Percentiles rank a stretch among this genome's conserved stretches.
Evolutionary conservation across 2,888 invertebrate species (phyloP).

Genomic region (Brachyptera putata): DNA sequence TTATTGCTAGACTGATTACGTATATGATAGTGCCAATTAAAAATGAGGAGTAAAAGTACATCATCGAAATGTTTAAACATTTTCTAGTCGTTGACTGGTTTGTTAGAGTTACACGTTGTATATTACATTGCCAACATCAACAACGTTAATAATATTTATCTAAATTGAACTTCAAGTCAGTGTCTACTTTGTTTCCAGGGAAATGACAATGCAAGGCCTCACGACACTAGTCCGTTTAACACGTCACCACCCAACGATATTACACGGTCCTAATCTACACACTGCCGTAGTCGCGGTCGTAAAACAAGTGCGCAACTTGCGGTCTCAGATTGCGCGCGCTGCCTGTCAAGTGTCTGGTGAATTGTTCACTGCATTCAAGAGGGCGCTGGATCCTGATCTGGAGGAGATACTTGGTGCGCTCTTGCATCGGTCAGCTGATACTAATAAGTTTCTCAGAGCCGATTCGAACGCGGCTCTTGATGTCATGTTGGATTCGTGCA

Average conservation of each 20-base stretch:
- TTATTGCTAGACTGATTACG: too few species aligned
- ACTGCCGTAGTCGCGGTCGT: constrained; percentile 64
- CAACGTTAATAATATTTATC: too few species aligned
- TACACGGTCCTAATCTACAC: constrained; percentile 58
- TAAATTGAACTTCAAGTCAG: too few species aligned
- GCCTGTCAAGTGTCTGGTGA: constrained; percentile 81
- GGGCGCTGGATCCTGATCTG: constrained; percentile 68
- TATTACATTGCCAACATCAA: too few species aligned
- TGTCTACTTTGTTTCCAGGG: too few species aligned
- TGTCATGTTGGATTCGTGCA: constrained; percentile 72
- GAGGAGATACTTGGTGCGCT: constrained; percentile 80
- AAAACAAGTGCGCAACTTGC: constrained; percentile 77
- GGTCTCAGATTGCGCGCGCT: constrained; percentile 87
- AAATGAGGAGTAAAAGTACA: too few species aligned
- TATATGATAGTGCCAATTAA: too few species aligned
- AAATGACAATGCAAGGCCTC: constrained; percentile 69
- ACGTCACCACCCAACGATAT: constrained; percentile 58
- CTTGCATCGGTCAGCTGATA: constrained; percentile 86
- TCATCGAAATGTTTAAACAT: too few species aligned
- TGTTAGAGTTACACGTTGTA: too few species aligned
- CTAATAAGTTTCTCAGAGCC: constrained; percentile 85
- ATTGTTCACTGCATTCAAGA: constrained; percentile 62
- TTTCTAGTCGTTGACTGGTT: too few species aligned
- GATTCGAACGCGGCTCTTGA: constrained; percentile 82
- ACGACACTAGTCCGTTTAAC: constrained; percentile 64